Base-by-base conservation (phyloP, 2,113 vertebrate species). In the Esox niger region DNA sequence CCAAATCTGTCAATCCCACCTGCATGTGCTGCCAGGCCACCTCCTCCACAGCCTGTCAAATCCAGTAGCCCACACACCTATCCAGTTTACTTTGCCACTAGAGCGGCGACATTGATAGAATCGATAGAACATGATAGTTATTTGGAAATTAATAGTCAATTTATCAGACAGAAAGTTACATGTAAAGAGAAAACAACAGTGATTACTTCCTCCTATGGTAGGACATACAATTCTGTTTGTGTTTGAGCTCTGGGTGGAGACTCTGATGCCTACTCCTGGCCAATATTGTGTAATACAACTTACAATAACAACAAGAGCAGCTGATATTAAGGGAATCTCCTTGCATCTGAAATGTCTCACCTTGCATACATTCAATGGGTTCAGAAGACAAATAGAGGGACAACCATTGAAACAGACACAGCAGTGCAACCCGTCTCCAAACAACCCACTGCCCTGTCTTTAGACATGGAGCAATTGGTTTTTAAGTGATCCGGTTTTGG, bases 21-120 rank as follows among this genome's bases (percentile, higher is more conserved):
- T 98, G 96, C 95, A 97, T 98, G 94, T 99, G 97, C 89, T 99
- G 97, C 90, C 96, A 99, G 93, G 96, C 96, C 79, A 95, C 95
- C 62, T 95, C 97, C 84, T 97, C 96, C 82, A 95, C 95, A 20
- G 92, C 96, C 90, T 98, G 97, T 91, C 95, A 98, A 86, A 98
- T 98, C 89, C 97, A 99, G 94, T 98, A 98, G 93, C 88, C 21
- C 86, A 81, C 75, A 78, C 73, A 80, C 86, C 78, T 74, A 74
- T 83, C 78, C 79, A 84, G 80, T 82, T 77, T 71, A 74, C 78
- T 66, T 76, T 38, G 49, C 76, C 68, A 47, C 71, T 54, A 72
- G 69, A 68, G 74, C 61, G 76, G 80, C 68, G 68, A 82, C 74
- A 70, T n/a, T n/a, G 67, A 76, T 72, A 84, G 65, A 68, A 67